Evolutionary conservation across 1,140 invertebrate genomes (phyloP).

Genomic region (Globodera ellingtonae): DNA sequence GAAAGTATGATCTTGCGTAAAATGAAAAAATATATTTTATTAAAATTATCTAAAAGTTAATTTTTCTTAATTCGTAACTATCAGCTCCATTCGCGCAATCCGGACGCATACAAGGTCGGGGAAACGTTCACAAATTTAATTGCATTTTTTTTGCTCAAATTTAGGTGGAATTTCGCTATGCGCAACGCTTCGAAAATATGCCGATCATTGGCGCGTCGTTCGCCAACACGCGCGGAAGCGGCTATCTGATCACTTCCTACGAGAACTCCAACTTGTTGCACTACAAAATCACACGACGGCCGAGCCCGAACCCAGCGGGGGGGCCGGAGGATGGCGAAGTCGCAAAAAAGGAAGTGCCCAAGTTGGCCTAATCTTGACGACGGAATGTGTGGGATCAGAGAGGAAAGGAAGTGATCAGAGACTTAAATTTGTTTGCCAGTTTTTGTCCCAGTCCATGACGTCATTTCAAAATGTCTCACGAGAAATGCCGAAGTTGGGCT

Average conservation of each 20-base stretch:
- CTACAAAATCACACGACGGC: constrained; percentile 25
- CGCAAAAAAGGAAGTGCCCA: not conserved
- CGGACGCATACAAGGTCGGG: constrained; percentile 49
- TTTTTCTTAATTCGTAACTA: not conserved
- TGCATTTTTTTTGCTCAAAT: constrained; percentile 10
- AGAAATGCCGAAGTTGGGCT: too few species aligned
- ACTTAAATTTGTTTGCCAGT: too few species aligned
- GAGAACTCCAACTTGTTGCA: constrained; percentile 40
- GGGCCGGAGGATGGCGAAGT: not conserved
- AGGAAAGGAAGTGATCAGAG: too few species aligned
- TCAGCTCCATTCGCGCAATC: constrained; percentile 52
- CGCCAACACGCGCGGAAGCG: constrained; percentile 51
- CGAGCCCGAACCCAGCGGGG: not conserved
- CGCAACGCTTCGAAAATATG: constrained; percentile 41
- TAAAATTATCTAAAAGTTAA: not conserved
- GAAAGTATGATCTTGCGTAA: constrained; percentile 20
- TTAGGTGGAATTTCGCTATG: constrained; percentile 53
- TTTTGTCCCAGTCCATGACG: too few species aligned
- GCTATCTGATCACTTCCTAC: constrained; percentile 43
- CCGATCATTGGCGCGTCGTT: constrained; percentile 52
- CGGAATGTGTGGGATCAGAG: not conserved
- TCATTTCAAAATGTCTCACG: too few species aligned
- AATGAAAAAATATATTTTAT: too few species aligned
- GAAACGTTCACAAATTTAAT: not conserved
- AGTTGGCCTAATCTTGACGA: not conserved